Conservation (phyloP, 2,888 invertebrate species). For the Mantis religiosa region DNA sequence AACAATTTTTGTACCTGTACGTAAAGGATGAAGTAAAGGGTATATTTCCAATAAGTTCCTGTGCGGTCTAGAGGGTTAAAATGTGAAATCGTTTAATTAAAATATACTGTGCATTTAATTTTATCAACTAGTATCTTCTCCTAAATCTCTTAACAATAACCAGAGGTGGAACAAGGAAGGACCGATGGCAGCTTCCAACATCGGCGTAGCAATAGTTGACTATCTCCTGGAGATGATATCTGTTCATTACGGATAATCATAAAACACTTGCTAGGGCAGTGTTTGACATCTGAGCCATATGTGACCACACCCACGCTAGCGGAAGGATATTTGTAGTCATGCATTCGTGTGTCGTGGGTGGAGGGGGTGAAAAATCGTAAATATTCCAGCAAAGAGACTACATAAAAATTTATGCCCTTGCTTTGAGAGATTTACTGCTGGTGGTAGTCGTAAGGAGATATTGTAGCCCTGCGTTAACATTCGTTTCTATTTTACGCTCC, state of each 20-base stretch:
- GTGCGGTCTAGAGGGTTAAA: too few relatives aligned
- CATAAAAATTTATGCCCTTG: background rate
- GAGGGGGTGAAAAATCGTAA: background rate
- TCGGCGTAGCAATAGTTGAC: background rate
- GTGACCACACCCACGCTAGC: background rate
- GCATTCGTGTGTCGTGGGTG: background rate
- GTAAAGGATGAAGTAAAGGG: too few relatives aligned
- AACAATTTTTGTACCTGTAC: too few relatives aligned
- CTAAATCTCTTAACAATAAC: too few relatives aligned
- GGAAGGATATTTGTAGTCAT: background rate
- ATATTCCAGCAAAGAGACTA: background rate
- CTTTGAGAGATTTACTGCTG: background rate
- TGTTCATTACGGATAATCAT: background rate
- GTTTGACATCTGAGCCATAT: background rate
- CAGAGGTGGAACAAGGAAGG: too few relatives aligned
- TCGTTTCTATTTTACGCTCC: background rate
- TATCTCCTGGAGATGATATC: background rate
- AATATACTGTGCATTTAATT: too few relatives aligned
- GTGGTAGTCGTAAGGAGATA: background rate
- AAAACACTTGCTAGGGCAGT: background rate
- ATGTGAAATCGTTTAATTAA: too few relatives aligned
- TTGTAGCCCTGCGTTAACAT: background rate
- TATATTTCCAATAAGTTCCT: too few relatives aligned
- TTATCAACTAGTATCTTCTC: too few relatives aligned
- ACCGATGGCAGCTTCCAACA: too few relatives aligned